phyloP scores from a whole-genome alignment of 2,888 invertebrate species.

The Venustoraphidia nigricollis region DNA sequence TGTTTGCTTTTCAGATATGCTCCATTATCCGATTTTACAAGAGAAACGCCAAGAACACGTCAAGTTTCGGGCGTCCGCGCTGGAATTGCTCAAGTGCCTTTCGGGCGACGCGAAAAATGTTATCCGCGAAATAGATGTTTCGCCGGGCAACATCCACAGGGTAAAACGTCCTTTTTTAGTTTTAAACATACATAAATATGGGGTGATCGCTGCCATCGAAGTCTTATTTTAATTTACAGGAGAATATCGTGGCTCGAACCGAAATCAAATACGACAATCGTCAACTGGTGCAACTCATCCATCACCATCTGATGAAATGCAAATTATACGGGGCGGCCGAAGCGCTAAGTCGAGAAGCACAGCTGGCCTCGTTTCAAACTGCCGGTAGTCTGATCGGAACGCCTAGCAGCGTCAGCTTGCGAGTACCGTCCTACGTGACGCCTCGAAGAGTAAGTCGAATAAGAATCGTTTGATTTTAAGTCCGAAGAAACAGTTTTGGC shows the following conservation, averaged over 20 bases:
- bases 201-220: too few species aligned
- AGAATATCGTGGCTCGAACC: conserved; percentile 92
- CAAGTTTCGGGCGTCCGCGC: conserved; percentile 86
- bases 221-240: conserved; percentile 31
- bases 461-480: background rate
- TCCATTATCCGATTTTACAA: conserved; percentile 93
- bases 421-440: conserved; percentile 28
- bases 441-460: conserved; percentile 29
- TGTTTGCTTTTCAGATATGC: conserved; percentile 53
- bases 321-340: conserved; percentile 61
- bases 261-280: conserved; percentile 88
- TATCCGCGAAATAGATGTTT: conserved; percentile 66
- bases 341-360: conserved; percentile 62
- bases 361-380: conserved; percentile 38
- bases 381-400: conserved; percentile 20
- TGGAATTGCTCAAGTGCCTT: conserved; percentile 77
- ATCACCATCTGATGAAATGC: conserved; percentile 67
- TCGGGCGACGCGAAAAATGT: conserved; percentile 80
- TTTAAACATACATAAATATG: too few species aligned
- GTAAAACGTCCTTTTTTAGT: conserved; percentile 33
- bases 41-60: conserved; percentile 93
- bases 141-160: conserved; percentile 76
- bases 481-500: conserved; percentile 6
- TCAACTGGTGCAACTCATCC: conserved; percentile 82
- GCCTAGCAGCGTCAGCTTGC: conserved; percentile 11